These are phyloP conservation scores for Phrynocephalus forsythii DNA, from an alignment of 2,797 vertebrate genomes.

Conservation along the genomic window DNA sequence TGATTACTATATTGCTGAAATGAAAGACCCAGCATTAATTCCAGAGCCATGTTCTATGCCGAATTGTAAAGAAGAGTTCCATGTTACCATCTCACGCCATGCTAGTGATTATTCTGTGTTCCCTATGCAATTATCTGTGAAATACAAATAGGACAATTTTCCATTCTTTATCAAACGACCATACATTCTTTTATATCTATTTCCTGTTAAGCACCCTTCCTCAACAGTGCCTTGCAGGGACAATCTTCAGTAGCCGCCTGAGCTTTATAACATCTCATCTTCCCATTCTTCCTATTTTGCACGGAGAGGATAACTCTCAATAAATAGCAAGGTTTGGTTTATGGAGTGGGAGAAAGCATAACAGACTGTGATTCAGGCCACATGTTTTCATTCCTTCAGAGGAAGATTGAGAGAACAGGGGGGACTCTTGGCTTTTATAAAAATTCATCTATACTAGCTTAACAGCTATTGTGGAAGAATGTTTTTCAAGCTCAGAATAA, in stretches of 20 bases:
- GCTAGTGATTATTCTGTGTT: conserved; percentile 45
- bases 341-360: background rate
- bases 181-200: background rate
- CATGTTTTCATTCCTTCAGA: background rate
- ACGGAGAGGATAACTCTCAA: conserved; percentile 29
- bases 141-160: conserved; percentile 44
- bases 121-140: conserved; percentile 31
- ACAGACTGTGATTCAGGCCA: background rate
- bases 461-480: background rate
- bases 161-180: conserved; percentile 33
- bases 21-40: conserved; percentile 45
- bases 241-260: background rate
- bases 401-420: background rate
- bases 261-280: background rate
- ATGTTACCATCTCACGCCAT: conserved; percentile 29
- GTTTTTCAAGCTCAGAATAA: background rate
- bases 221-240: conserved; percentile 21
- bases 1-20: conserved; percentile 39
- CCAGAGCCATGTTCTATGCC: conserved; percentile 28
- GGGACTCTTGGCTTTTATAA: background rate
- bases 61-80: conserved; percentile 23
- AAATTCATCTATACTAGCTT: background rate
- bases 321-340: conserved; percentile 24
- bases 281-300: conserved; percentile 30
- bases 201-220: conserved; percentile 19